Conservation (phyloP, 2,113 vertebrate species). For the Ia io region DNA sequence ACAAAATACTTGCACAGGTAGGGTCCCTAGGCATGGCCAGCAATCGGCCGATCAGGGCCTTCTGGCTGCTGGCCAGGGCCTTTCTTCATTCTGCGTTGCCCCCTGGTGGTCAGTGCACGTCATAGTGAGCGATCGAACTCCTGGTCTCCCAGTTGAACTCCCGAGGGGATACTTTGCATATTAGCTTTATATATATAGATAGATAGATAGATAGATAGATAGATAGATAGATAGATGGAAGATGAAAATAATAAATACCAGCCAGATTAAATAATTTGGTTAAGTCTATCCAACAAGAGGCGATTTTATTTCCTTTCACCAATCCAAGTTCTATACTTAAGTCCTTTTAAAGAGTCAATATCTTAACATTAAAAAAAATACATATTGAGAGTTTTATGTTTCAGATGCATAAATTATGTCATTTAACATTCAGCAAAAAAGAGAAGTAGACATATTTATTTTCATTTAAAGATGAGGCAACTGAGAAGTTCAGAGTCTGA, state of each 20-base stretch:
- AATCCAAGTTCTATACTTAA: not conserved
- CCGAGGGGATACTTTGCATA: too few species aligned
- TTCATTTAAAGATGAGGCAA: not conserved
- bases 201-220: too few species aligned
- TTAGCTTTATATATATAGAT: not conserved
- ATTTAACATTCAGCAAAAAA: not conserved
- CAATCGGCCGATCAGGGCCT: too few species aligned
- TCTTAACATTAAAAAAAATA: conserved; percentile 10
- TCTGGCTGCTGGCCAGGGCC: too few species aligned
- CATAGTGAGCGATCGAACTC: too few species aligned
- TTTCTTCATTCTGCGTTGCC: too few species aligned
- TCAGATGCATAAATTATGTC: not conserved
- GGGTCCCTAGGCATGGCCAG: too few species aligned
- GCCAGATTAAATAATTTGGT: not conserved
- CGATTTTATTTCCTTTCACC: not conserved
- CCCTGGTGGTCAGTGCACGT: too few species aligned
- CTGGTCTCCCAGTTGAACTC: too few species aligned
- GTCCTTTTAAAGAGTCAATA: not conserved
- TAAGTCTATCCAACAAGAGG: not conserved
- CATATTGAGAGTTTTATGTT: not conserved
- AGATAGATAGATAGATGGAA: not conserved
- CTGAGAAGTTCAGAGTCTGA: not conserved
- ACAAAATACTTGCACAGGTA: too few species aligned
- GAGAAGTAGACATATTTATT: not conserved
- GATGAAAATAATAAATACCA: not conserved